Base-by-base conservation (phyloP, 1,140 invertebrate genomes). In the Halictus rubicundus region DNA sequence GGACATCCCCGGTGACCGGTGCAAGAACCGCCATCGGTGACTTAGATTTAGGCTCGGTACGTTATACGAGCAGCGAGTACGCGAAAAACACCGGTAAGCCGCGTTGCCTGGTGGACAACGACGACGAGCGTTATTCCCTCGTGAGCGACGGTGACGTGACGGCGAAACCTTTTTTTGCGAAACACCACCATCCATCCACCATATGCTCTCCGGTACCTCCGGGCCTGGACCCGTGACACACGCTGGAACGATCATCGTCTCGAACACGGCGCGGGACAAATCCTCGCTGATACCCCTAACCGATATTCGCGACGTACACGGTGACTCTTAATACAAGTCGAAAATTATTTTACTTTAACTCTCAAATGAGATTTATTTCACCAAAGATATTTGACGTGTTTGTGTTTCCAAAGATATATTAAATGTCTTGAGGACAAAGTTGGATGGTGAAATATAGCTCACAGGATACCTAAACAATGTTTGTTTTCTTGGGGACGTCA, bases 161-260 rank as follows among this genome's bases (percentile, higher is more conserved):
- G 80, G 46, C 64, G 21, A 42, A 49, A 59, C 27, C 27, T 54
- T 86, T 86, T n/a, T 82, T 85, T 82, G 69, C 68, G 60, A 75
- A 75, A 81, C 74, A 68, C 59, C 52, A 54, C 79, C 79, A 73
- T 80, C 64, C 78, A 49, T 84, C 82, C 77, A 78, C 75, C 86
- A 87, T 87, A 87, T 87, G 86, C 61, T 39, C 80, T 37, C 42
- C 65, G 54, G 37, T 60, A 66, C 39, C 32, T 32, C 66, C 32
- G 46, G 37, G 4, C 12, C 68, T 23, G 25, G 46, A 3, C n/a
- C 27, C 23, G 46, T 8, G 32, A 32, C 21, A 12, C 68, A 42
- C 60, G 27, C 46, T 25, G 8, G 23, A 27, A 1, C 42, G n/a
- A 76, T 21, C 8, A 14, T 49, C 23, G 52, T 10, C 37, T 32